phyloP scores from a whole-genome alignment of 2,888 invertebrate species.

The Cenopis cana region DNA sequence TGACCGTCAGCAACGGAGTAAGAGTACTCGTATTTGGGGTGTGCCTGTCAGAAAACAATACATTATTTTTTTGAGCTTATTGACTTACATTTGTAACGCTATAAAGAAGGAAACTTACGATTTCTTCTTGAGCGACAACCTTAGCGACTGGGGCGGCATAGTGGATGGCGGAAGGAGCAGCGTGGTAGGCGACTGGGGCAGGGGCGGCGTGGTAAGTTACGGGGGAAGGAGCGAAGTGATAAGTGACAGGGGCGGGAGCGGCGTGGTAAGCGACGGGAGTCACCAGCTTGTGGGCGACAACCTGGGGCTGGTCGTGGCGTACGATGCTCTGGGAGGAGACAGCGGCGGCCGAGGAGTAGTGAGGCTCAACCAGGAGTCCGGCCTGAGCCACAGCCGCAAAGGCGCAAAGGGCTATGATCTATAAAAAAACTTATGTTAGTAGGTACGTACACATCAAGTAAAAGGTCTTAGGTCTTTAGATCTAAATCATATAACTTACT shows the following conservation, averaged over 20 bases:
- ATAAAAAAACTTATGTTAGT: constrained; percentile 39
- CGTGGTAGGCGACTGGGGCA: constrained; percentile 49
- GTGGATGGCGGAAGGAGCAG: constrained; percentile 45
- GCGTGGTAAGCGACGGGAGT: constrained; percentile 46
- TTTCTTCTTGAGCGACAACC: constrained; percentile 21
- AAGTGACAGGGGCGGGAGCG: constrained; percentile 48
- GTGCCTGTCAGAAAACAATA: constrained; percentile 51
- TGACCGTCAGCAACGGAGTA: constrained; percentile 82
- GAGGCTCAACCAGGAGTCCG: constrained; percentile 49
- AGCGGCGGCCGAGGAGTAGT: constrained; percentile 50
- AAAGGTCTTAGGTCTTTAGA: background rate
- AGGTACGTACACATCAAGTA: constrained; percentile 62
- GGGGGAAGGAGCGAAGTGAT: constrained; percentile 49
- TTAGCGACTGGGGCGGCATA: constrained; percentile 40
- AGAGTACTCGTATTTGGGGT: constrained; percentile 75
- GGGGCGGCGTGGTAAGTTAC: constrained; percentile 43
- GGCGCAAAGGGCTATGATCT: constrained; percentile 34
- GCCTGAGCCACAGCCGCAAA: constrained; percentile 53
- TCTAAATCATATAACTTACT: constrained; percentile 34
- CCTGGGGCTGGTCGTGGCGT: constrained; percentile 56
- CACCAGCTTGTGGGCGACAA: constrained; percentile 48
- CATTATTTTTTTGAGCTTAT: background rate
- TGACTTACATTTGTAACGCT: no score
- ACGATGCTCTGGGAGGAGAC: constrained; percentile 51
- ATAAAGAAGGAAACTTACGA: background rate